These are phyloP conservation scores for Podarcis raffonei DNA, from an alignment of 2,113 vertebrate species.

Conservation along the genomic window DNA sequence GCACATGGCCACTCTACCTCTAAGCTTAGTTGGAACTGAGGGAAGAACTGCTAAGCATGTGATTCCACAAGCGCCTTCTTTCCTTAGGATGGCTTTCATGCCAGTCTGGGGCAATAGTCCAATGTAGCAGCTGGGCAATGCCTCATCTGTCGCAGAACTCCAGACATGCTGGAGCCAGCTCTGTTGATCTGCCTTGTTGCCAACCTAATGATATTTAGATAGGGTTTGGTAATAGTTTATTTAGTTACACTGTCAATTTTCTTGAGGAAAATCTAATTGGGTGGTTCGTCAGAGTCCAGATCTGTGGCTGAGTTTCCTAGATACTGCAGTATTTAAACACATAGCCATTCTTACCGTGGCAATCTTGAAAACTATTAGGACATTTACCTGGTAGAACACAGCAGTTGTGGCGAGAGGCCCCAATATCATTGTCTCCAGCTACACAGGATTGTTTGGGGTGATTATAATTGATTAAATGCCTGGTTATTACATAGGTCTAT, in stretches of 20 bases:
- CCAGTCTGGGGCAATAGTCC: not conserved
- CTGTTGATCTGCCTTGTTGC: not conserved
- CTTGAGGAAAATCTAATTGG: not conserved
- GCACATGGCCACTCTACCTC: not conserved
- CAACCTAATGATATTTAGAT: not conserved
- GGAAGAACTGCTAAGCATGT: not conserved
- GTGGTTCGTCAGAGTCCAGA: not conserved
- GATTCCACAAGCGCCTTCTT: not conserved
- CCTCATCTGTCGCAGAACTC: not conserved
- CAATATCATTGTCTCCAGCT: not conserved
- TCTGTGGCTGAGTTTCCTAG: not conserved
- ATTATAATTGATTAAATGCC: not conserved
- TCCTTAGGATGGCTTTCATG: not conserved
- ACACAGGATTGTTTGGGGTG: accelerated
- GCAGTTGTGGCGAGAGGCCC: not conserved
- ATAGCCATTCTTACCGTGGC: not conserved
- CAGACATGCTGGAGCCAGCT: not conserved
- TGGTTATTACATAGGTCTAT: not conserved
- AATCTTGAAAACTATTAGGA: not conserved
- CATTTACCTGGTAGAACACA: not conserved
- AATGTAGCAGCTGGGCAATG: not conserved
- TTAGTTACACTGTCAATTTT: not conserved
- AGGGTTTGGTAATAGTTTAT: not conserved
- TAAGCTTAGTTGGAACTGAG: not conserved
- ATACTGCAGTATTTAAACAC: not conserved